Conservation (phyloP, 2,113 vertebrate genomes). For the Addax nasomaculatus region DNA sequence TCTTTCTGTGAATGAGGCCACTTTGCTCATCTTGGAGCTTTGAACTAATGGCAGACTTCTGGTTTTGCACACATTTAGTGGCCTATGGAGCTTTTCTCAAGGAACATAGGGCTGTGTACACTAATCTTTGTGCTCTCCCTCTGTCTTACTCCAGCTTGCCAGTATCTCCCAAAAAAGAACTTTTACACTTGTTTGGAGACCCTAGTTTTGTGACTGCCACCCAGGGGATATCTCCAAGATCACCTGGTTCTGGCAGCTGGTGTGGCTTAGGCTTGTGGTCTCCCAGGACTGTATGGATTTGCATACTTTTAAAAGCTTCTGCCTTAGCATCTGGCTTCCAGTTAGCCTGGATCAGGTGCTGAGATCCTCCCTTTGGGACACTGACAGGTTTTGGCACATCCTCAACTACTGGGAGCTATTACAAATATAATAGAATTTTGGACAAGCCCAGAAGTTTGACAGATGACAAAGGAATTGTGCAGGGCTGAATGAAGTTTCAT, state of each 20-base stretch:
- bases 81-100: not conserved
- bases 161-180: not conserved
- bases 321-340: not conserved
- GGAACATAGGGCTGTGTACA: not conserved
- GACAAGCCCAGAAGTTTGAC: not conserved
- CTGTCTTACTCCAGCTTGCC: not conserved
- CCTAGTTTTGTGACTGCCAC: not conserved
- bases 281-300: not conserved
- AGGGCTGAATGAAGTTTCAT: not conserved
- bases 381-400: not conserved
- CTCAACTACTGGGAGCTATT: not conserved
- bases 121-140: not conserved
- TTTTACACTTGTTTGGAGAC: not conserved
- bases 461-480: not conserved
- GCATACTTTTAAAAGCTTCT: not conserved
- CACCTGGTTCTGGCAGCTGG: not conserved
- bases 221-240: not conserved
- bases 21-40: not conserved
- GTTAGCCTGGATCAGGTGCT: not conserved
- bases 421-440: not conserved
- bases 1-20: not conserved
- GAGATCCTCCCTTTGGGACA: not conserved
- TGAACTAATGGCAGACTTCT: not conserved
- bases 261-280: not conserved
- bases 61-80: not conserved